Evolutionary conservation across 1,140 invertebrate species (phyloP), one percentile per base, ranked within the genome.

Genomic region (Tachypleus tridentatus): DNA sequence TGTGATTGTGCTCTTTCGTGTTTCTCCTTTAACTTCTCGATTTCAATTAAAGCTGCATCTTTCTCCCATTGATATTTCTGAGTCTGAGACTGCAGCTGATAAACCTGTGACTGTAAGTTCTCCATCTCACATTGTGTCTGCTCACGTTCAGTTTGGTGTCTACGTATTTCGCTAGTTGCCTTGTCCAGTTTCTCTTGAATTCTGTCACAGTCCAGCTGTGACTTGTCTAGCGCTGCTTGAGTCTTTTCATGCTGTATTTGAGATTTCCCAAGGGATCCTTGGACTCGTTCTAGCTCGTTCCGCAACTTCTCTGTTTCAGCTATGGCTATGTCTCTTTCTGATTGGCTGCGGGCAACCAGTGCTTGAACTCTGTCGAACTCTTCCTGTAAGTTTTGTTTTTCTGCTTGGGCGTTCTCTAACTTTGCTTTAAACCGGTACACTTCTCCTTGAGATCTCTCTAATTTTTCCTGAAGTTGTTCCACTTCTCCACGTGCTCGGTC

Each of bases 361-460:
- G 69, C 61, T 60, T 73, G 72, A 47, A 73, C 64, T 50, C 72
- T 65, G 60, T 78, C 91, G 73, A 92, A 87, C 77, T 95, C 91
- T 73, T 94, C 91, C 61, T 91, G 88, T 62, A 95, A 78, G 74
- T 87, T 93, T 72, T 94, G 91, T 73, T 93, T 89, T 78, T 96
- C 92, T 62, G 87, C 87, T 80, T 94, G 90, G 74, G 91, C 90
- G 78, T 95, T 95, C 80, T 95, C 93, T 71, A 96, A 79, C 75
- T 91, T 87, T 9, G 92, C 92, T 77, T 95, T 94, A 64, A 95
- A 81, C 73, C 91, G 83, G 74, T 95, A 95, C 52, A 96, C 91
- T 77, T 96, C 93, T 61, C 91, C 91, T 77, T 95, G 92, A 61
- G 89, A 91, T 77, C 93, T 93, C 76, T 93, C 89, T 57, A 92